phyloP scores from a whole-genome alignment of 2,113 vertebrate genomes.

The Prinia subflava region DNA sequence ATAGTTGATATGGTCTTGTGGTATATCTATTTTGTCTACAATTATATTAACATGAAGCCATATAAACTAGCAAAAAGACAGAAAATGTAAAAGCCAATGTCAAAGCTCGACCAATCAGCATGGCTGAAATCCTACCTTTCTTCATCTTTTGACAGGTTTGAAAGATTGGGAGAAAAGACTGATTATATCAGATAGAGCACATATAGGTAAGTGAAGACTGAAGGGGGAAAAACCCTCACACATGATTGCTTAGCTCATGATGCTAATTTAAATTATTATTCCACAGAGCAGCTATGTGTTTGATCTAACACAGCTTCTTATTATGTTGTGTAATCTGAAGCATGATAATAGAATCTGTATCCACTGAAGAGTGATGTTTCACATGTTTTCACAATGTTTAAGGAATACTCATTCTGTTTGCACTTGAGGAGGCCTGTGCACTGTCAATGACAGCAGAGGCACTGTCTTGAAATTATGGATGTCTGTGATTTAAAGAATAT shows the following conservation, averaged over 20 bases:
- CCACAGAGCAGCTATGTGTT: neutral
- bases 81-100: neutral
- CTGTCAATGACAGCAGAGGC: neutral
- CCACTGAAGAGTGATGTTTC: neutral
- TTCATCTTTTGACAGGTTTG: conserved; percentile 77
- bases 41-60: neutral
- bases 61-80: neutral
- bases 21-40: neutral
- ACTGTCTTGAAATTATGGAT: neutral
- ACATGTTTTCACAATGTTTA: neutral
- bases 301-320: neutral
- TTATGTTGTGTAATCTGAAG: neutral
- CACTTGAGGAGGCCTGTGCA: neutral
- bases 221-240: neutral
- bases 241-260: neutral
- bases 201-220: conserved; percentile 80
- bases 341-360: neutral
- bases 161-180: conserved; percentile 97
- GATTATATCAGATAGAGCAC: conserved; percentile 94
- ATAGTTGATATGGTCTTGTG: neutral
- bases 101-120: neutral
- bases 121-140: neutral
- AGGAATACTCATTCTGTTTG: neutral
- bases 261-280: neutral
- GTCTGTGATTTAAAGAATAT: neutral